Evolutionary conservation across 2,113 vertebrate species (phyloP), one percentile per base, ranked within the genome.

Genomic region (Lampris megalopsis): DNA sequence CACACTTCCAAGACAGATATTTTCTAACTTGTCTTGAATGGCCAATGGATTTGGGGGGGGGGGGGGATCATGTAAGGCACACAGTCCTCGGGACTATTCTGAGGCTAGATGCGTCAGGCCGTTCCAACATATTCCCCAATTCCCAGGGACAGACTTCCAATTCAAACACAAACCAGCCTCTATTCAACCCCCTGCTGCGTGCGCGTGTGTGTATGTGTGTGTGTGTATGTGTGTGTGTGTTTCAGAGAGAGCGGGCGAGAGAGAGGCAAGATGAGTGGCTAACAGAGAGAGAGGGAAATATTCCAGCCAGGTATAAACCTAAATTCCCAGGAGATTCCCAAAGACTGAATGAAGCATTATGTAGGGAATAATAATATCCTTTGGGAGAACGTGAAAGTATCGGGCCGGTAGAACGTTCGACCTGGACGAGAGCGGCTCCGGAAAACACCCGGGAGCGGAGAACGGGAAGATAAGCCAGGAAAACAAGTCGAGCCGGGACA

Each of bases 91-190:
- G 4, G 77, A 60, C 59, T 70, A 74, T 87, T 75, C 77, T 47
- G 11, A 49, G 52, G 81, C 77, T 74, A 80, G 79, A 71, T 74
- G 84, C 84, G 88, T 85, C 85, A 49, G 58, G 0, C 38, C 50
- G 48, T 87, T 81, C 82, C 86, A 77, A 64, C 79, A 78, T 82
- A 82, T 82, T 87, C 63, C 8, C 77, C 65, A 71, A 77, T 79
- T 80, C 78, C 56, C 63, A 68, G 52, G 54, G 13, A 75, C 85
- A 81, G 79, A 86, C 79, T 87, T 87, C 85, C 72, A 59, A 86
- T 75, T 43, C 75, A 73, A 75, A 54, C 70, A 71, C 9, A 9
- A 1, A 68, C 79, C 83, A 88, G 85, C 79, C 82, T 83, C 63
- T 74, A 64, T 65, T 37, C 49, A 53, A 47, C 72, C 80, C 73